phyloP scores from a whole-genome alignment of 2,888 invertebrate species.

The Caenorhabditis parvicauda region DNA sequence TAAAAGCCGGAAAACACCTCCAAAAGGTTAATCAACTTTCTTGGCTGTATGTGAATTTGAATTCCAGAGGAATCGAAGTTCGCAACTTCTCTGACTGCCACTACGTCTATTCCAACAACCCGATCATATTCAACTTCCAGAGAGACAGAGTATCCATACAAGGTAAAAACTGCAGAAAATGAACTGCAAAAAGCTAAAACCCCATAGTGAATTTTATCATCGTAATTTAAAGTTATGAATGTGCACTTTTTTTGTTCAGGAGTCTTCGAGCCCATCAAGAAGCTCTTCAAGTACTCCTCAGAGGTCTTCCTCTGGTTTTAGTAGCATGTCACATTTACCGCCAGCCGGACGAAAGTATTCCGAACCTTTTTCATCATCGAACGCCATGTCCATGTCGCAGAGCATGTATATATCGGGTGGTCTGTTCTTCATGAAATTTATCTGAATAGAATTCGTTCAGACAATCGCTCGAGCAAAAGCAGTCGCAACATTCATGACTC shows the following conservation, averaged over 20 bases:
- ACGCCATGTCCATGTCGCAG: constrained; percentile 28
- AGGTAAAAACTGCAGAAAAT: constrained; percentile 17
- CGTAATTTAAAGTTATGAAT: no score
- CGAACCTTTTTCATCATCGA: constrained; percentile 15
- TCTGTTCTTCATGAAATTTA: constrained; percentile 5
- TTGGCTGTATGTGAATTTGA: no score
- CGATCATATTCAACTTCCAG: no score
- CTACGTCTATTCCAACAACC: no score
- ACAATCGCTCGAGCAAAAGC: no score
- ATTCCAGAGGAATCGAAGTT: constrained; percentile 13
- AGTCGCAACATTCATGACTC: no score
- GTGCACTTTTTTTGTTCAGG: constrained; percentile 5
- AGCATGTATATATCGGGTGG: constrained; percentile 41
- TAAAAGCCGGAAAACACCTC: constrained; percentile 8
- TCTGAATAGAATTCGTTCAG: no score
- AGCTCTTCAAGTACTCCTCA: constrained; percentile 19
- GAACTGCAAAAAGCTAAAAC: constrained; percentile 4
- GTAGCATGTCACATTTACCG: constrained; percentile 33
- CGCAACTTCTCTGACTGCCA: constrained; percentile 18
- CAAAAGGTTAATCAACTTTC: no score
- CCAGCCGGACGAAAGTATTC: constrained; percentile 16
- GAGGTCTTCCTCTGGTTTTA: constrained; percentile 31
- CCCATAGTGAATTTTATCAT: no score
- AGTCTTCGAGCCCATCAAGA: constrained; percentile 14
- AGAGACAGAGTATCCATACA: no score